Base-by-base conservation (phyloP, 2,797 vertebrate genomes). In the Squalus acanthias region DNA sequence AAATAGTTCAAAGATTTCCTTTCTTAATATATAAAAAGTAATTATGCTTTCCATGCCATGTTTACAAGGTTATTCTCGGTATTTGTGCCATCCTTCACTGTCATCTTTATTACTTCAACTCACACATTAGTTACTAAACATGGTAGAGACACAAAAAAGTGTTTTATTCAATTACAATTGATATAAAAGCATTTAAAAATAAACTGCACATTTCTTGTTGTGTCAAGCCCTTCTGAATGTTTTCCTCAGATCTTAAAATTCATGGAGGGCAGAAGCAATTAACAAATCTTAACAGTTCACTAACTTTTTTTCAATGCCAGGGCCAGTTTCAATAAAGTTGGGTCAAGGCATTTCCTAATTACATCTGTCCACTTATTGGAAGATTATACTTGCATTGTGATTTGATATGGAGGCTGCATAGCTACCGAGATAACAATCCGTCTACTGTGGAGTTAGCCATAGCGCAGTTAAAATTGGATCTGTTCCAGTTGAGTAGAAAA, bases 401-500 rank as follows among this genome's bases (percentile, higher is more conserved):
- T 96, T 97, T 96, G 96, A 74, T 85, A 24, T 50, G 46, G 20
- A 46, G 17, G 46, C 82, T 85, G 39, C 82, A 85, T 39, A 85
- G 82, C 82, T 50, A 50, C 82, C 82, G 46, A 50, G 39, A 85
- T 85, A 50, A 85, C 82, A 85, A 50, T 85, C 46, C 39, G 24
- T 50, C 46, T 50, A 85, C 82, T 85, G 82, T 85, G 82, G 82
- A 50, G 82, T 85, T 85, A 85, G 39, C 82, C 82, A 85, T 85
- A 22, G 74, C 15, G 10, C 33, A 76, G 74, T 13, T 76, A 76
- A 76, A 76, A 85, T 17, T 85, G 82, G 82, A 50, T 46, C 82
- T 50, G 46, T 85, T 85, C 46, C 82, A 85, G 39, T 85, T 85
- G 82, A 85, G 46, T 50, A 85, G 82, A 85, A 85, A 85, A 9